Percentiles rank a stretch among this genome's conserved stretches.
phyloP scores from a whole-genome alignment of 2,113 vertebrate genomes.

The Clarias macrocephalus region DNA sequence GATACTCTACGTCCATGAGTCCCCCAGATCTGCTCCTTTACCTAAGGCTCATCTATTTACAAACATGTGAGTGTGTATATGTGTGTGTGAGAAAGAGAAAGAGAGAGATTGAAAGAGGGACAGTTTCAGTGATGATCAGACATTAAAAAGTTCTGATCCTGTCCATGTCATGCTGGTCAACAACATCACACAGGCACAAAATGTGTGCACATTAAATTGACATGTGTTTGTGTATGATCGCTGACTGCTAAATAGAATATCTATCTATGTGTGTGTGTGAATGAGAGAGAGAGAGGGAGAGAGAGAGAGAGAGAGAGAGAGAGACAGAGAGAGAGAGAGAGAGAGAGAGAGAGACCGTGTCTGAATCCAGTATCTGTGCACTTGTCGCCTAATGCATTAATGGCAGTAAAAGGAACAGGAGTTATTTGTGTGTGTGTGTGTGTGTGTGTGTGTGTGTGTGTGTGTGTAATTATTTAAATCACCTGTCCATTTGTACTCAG shows the following conservation, averaged over 20 bases:
- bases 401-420: slow-evolving; percentile 4
- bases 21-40: no score
- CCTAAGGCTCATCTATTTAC: no score
- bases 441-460: slow-evolving; percentile 5
- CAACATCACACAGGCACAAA: neutral
- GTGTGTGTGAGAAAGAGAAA: neutral
- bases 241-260: neutral
- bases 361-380: neutral
- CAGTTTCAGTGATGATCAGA: neutral
- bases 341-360: no score
- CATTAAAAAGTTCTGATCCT: neutral
- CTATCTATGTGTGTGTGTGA: neutral
- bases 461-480: slow-evolving; percentile 10
- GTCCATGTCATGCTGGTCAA: neutral
- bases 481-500: slow-evolving; percentile 4
- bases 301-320: no score
- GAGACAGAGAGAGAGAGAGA: no score
- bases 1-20: no score
- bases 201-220: neutral
- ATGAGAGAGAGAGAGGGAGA: no score
- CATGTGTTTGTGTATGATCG: neutral
- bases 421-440: neutral
- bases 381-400: neutral
- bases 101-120: neutral
- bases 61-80: neutral